Percentiles rank a stretch among this genome's conserved stretches.
Evolutionary conservation across 2,888 invertebrate genomes (phyloP).

Genomic region (Suillia variegata): DNA sequence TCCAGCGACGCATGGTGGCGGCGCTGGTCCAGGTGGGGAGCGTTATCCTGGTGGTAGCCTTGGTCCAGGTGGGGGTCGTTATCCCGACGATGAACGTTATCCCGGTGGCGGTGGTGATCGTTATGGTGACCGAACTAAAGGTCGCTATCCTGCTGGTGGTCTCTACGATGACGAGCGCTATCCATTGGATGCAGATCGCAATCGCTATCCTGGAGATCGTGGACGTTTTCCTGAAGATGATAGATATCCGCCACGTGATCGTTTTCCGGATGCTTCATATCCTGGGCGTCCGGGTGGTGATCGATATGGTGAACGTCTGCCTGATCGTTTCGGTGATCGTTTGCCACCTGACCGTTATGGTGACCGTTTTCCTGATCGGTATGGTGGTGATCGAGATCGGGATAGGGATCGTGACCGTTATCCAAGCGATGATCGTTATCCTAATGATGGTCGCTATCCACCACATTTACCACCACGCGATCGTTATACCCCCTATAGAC

Average conservation of each 20-base stretch:
- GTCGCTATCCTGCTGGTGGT: conserved; percentile 32
- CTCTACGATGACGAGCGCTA: conserved; percentile 34
- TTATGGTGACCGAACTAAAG: conserved; percentile 39
- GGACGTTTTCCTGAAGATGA: conserved; percentile 35
- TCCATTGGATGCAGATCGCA: conserved; percentile 35
- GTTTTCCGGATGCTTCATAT: conserved; percentile 37
- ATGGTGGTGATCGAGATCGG: conserved; percentile 32
- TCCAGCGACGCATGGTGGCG: conserved; percentile 42
- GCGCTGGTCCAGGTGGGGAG: conserved; percentile 58
- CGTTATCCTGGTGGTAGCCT: conserved; percentile 60
- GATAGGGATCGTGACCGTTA: conserved; percentile 35
- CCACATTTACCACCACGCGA: conserved; percentile 34
- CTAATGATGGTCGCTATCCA: conserved; percentile 38
- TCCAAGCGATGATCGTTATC: conserved; percentile 36
- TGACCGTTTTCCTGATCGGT: conserved; percentile 28
- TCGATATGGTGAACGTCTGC: conserved; percentile 31
- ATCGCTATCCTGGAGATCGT: conserved; percentile 39
- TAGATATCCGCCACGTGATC: conserved; percentile 33
- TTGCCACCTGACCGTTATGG: conserved; percentile 35
- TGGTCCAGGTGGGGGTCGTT: conserved; percentile 47
- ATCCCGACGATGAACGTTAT: conserved; percentile 55
- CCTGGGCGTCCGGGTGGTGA: conserved; percentile 31
- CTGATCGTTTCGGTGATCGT: conserved; percentile 39
- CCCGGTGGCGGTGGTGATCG: conserved; percentile 41
- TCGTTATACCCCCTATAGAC: conserved; percentile 45